phyloP scores from a whole-genome alignment of 2,888 invertebrate genomes.

The Brachycybe producta region DNA sequence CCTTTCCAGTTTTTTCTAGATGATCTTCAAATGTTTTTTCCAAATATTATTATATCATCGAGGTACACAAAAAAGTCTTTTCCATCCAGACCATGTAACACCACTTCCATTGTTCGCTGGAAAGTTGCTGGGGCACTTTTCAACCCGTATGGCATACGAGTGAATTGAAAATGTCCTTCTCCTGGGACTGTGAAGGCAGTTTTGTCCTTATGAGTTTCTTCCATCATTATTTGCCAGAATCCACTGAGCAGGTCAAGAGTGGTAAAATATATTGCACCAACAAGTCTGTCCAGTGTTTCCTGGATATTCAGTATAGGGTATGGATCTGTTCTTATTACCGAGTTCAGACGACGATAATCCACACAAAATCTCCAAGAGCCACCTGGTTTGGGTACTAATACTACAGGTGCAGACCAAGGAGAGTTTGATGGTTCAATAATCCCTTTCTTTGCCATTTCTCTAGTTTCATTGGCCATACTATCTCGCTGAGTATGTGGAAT shows the following conservation, averaged over 20 bases:
- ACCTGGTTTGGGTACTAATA: background rate
- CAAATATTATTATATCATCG: slow-evolving; percentile 7
- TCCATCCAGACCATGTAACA: slow-evolving; percentile 4
- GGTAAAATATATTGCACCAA: background rate
- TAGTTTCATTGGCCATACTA: background rate
- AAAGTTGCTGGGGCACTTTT: slow-evolving; percentile 9
- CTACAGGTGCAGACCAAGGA: background rate
- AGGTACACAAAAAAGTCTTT: slow-evolving; percentile 6
- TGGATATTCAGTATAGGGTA: slow-evolving; percentile 10
- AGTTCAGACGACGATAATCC: slow-evolving; percentile 15
- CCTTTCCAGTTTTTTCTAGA: background rate
- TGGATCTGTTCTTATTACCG: slow-evolving; percentile 4
- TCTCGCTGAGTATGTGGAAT: background rate
- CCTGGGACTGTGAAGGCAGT: background rate
- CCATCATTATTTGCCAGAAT: slow-evolving; percentile 14
- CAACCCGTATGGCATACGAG: slow-evolving; percentile 2
- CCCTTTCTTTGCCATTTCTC: background rate
- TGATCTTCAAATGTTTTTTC: background rate
- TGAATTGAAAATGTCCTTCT: background rate
- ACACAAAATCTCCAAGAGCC: background rate
- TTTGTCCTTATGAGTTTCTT: background rate
- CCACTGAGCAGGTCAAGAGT: slow-evolving; percentile 1
- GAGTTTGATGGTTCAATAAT: background rate
- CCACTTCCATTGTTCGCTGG: slow-evolving; percentile 3
- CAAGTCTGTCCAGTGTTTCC: slow-evolving; percentile 2